These are phyloP conservation scores for Pristionchus fissidentatus DNA, from an alignment of 2,888 invertebrate genomes.

Conservation along the genomic window DNA sequence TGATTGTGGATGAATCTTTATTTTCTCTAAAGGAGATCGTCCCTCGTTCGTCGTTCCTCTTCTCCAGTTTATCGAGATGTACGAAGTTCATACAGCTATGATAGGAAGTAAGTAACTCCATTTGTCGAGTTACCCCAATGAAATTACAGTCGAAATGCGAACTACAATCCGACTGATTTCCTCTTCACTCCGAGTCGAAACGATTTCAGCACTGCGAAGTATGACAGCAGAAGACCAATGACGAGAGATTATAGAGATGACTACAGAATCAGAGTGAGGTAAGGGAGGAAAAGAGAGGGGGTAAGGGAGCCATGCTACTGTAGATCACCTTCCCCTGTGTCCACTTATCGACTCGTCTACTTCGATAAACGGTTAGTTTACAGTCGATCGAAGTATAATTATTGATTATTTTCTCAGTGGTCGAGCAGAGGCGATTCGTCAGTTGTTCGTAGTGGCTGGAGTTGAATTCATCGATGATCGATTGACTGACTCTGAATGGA, in stretches of 20 bases:
- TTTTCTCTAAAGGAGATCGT: neutral
- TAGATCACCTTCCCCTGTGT: conserved; percentile 19
- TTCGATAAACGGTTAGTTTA: conserved; percentile 40
- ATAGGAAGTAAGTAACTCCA: neutral
- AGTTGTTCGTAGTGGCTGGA: conserved; percentile 30
- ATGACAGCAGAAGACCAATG: neutral
- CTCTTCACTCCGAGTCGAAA: neutral
- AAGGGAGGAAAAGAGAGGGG: too few species aligned
- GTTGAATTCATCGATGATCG: conserved; percentile 35
- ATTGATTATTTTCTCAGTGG: neutral
- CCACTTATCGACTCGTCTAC: conserved; percentile 35
- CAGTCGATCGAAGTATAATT: too few species aligned
- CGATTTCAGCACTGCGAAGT: conserved; percentile 3
- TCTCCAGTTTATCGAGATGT: conserved; percentile 33
- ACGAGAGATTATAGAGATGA: neutral
- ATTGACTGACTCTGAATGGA: conserved; percentile 40
- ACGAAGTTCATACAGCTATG: conserved; percentile 5
- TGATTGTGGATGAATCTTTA: neutral
- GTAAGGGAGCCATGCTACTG: too few species aligned
- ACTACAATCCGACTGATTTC: conserved; percentile 4
- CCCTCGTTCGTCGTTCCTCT: neutral
- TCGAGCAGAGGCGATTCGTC: conserved; percentile 47
- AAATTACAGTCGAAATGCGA: neutral
- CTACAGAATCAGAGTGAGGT: neutral
- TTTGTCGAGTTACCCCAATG: neutral